Conservation (phyloP, 35 echinoderm and acorn worm genomes). For the Stichopus chloronotus region DNA sequence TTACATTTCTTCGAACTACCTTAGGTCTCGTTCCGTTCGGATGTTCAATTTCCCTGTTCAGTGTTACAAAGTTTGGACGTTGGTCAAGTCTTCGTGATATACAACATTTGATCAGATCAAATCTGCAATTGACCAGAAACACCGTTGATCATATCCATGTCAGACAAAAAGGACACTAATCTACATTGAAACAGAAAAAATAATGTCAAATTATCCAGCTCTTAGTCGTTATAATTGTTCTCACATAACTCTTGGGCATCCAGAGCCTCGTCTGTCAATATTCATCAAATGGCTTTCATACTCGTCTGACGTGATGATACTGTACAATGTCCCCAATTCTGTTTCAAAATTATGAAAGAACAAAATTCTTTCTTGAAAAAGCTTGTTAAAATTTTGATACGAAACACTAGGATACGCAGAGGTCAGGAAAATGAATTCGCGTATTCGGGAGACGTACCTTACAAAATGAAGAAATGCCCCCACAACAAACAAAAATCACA, state of each 20-base stretch:
- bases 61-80: neutral
- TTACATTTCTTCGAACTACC: neutral
- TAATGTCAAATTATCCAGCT: too few relatives aligned
- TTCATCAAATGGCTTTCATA: neutral
- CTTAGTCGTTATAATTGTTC: too few relatives aligned
- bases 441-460: too few relatives aligned
- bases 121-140: neutral
- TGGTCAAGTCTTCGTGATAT: neutral
- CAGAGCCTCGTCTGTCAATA: neutral
- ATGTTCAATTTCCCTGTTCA: neutral
- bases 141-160: too few relatives aligned
- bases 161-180: too few relatives aligned
- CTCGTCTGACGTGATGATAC: neutral
- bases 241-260: neutral
- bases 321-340: neutral
- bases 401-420: too few relatives aligned
- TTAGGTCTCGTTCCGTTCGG: neutral
- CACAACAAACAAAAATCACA: too few relatives aligned
- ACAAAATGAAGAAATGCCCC: too few relatives aligned
- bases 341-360: neutral
- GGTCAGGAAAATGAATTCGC: too few relatives aligned
- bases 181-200: too few relatives aligned
- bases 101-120: neutral
- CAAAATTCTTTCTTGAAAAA: neutral
- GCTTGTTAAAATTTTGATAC: neutral